Percentiles rank a stretch among this genome's conserved stretches.
These are phyloP conservation scores for Ariolimax columbianus DNA, from an alignment of 2,888 invertebrate species.

Conservation along the genomic window DNA sequence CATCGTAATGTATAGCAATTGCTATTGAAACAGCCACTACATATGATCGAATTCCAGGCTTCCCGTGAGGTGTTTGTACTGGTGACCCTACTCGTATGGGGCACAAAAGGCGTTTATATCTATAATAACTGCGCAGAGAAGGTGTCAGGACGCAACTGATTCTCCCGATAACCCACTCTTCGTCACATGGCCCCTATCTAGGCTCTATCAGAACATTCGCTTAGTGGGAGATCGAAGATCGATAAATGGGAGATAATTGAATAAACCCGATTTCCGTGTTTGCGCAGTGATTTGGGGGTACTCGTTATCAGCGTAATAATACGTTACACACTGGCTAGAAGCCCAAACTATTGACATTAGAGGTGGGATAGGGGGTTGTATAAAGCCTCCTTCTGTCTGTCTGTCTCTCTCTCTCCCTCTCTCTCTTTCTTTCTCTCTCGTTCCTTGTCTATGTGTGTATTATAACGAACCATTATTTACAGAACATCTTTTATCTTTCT, in stretches of 20 bases:
- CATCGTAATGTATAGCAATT: too few species aligned
- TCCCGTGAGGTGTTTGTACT: too few species aligned
- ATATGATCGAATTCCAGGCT: too few species aligned
- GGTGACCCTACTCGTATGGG: too few species aligned
- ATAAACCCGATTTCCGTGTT: constrained; percentile 40
- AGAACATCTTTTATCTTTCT: neutral
- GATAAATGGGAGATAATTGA: constrained; percentile 40
- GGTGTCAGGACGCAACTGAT: too few species aligned
- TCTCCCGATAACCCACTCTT: too few species aligned
- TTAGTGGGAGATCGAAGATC: constrained; percentile 16
- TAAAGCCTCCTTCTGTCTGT: too few species aligned
- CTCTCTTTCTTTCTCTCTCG: constrained; percentile 29
- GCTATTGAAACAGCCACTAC: too few species aligned
- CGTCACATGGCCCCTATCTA: neutral
- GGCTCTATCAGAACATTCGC: neutral
- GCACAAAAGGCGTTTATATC: too few species aligned
- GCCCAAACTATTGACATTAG: constrained; percentile 10
- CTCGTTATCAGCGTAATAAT: constrained; percentile 35
- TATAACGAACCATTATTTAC: too few species aligned
- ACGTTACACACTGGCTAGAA: neutral
- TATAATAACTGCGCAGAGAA: too few species aligned
- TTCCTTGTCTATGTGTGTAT: too few species aligned
- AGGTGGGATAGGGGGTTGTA: neutral
- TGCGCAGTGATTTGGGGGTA: constrained; percentile 34
- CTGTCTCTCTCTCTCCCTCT: constrained; percentile 8